phyloP scores from a whole-genome alignment of 2,113 vertebrate genomes.

The Notarius quadriscutis region DNA sequence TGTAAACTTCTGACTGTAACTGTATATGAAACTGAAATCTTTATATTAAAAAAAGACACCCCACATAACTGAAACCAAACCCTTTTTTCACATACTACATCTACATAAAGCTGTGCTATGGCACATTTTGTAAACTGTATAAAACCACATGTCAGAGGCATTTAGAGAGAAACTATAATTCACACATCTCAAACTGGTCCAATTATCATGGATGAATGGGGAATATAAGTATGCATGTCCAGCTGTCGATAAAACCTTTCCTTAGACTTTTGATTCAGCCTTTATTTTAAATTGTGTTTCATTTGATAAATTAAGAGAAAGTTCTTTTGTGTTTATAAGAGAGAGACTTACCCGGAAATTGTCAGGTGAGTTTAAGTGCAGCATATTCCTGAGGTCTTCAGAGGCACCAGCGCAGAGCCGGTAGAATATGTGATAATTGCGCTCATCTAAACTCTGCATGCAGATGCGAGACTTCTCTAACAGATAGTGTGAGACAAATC shows the following conservation, averaged over 20 bases:
- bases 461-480: slow-evolving; percentile 98
- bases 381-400: slow-evolving; percentile 89
- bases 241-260: no score
- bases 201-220: slow-evolving; percentile 1
- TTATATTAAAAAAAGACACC: not conserved
- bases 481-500: slow-evolving; percentile 97
- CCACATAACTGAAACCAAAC: not conserved
- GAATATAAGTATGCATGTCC: not conserved
- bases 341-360: slow-evolving; percentile 86
- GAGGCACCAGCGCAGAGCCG: slow-evolving; percentile 94
- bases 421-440: slow-evolving; percentile 99
- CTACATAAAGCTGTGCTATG: not conserved
- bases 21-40: not conserved
- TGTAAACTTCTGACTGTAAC: no score
- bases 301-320: not conserved
- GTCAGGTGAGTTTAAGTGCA: slow-evolving; percentile 92
- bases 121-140: not conserved
- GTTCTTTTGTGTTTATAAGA: not conserved
- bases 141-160: slow-evolving; percentile 15
- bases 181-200: not conserved
- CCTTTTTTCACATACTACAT: not conserved
- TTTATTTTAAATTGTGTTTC: not conserved
- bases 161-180: not conserved
- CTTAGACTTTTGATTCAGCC: not conserved
- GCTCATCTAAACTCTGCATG: slow-evolving; percentile 94